Evolutionary conservation across 2,113 vertebrate genomes (phyloP).

Genomic region (Candoia aspera): DNA sequence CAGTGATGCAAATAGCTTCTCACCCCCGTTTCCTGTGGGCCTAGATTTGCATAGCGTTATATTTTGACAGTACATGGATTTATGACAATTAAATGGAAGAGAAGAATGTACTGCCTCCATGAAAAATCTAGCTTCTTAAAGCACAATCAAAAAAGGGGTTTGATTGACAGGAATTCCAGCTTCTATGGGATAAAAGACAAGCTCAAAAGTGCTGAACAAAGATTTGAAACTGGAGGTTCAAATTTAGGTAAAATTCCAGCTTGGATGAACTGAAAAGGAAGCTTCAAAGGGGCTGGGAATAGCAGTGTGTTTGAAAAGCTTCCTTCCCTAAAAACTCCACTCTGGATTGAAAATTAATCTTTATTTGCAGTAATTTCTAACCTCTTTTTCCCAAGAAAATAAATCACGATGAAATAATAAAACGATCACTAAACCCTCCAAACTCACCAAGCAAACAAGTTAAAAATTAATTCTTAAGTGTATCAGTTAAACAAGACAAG

Average conservation of each 20-base stretch:
- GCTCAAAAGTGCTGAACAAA: not conserved
- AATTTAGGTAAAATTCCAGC: not conserved
- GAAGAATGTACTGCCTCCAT: not conserved
- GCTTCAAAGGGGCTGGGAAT: not conserved
- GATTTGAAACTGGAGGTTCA: not conserved
- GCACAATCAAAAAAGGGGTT: not conserved
- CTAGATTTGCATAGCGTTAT: not conserved
- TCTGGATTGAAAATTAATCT: not conserved
- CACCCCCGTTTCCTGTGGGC: conserved; percentile 23
- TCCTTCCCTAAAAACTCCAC: not conserved
- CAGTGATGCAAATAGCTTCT: not conserved
- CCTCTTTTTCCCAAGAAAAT: not conserved
- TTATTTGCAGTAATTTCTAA: not conserved
- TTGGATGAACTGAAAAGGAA: not conserved
- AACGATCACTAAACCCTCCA: not conserved
- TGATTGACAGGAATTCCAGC: not conserved
- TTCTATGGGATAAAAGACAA: not conserved
- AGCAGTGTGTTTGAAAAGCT: not conserved
- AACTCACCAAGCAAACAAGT: not conserved
- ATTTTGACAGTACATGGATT: not conserved
- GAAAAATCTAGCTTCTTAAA: not conserved
- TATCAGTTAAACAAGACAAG: not conserved
- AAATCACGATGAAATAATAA: not conserved
- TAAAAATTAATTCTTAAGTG: not conserved
- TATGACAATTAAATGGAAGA: not conserved